These are phyloP conservation scores for Centropyge bicolor DNA, from an alignment of 2,797 vertebrate genomes.

Conservation along the genomic window DNA sequence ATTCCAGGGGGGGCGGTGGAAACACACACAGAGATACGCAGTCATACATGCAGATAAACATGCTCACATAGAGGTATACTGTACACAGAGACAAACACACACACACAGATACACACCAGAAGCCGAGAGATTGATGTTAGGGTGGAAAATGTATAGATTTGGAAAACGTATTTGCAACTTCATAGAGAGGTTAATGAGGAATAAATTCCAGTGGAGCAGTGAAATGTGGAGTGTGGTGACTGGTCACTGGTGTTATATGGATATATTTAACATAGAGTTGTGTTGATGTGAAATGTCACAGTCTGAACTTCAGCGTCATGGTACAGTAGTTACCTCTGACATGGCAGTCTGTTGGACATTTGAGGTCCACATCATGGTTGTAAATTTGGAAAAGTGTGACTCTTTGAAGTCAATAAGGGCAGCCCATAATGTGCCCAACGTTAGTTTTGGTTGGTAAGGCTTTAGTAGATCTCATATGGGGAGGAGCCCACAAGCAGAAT, in stretches of 20 bases:
- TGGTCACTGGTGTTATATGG: background rate
- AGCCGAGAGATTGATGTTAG: constrained; percentile 37
- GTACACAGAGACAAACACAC: constrained; percentile 26
- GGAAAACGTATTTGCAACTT: constrained; percentile 44
- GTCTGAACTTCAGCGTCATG: background rate
- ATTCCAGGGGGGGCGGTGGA: constrained; percentile 38
- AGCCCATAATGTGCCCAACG: background rate
- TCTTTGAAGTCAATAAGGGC: background rate
- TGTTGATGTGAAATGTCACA: background rate
- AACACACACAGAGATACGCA: constrained; percentile 36
- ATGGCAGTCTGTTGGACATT: background rate
- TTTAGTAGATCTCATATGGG: background rate
- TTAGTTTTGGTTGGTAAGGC: background rate
- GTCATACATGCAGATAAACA: constrained; percentile 43
- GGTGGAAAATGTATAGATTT: constrained; percentile 45
- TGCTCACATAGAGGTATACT: constrained; percentile 22
- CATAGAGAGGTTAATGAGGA: constrained; percentile 52
- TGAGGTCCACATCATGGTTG: background rate
- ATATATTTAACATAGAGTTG: background rate
- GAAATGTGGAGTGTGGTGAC: background rate
- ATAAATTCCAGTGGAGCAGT: constrained; percentile 54
- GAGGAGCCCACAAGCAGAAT: background rate
- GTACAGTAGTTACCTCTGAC: background rate
- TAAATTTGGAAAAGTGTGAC: constrained; percentile 2
- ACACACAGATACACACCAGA: constrained; percentile 20